phyloP scores from a whole-genome alignment of 2,113 vertebrate species.

The Puntigrus tetrazona region DNA sequence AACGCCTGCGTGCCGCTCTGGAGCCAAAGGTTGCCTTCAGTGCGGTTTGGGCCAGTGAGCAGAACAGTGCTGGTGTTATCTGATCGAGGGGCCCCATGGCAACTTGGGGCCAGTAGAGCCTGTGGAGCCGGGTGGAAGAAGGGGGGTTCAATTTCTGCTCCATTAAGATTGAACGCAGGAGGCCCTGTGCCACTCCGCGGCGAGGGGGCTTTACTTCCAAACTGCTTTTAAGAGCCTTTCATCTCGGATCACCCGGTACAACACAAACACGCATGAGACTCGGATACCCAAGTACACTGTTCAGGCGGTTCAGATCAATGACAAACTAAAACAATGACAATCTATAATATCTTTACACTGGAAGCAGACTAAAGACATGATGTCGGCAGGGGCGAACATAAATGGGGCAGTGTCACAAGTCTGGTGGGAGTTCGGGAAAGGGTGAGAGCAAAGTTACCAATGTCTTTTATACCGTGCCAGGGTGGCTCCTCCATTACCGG shows the following conservation, averaged over 20 bases:
- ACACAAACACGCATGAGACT: slow-evolving; percentile 48
- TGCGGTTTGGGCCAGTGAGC: slow-evolving; percentile 25
- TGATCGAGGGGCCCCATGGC: slow-evolving; percentile 58
- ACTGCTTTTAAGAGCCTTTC: slow-evolving; percentile 40
- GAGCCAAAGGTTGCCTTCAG: slow-evolving; percentile 16
- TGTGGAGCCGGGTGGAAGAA: slow-evolving; percentile 40
- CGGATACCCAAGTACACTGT: slow-evolving; percentile 47
- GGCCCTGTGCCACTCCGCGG: slow-evolving; percentile 39
- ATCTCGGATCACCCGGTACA: slow-evolving; percentile 54
- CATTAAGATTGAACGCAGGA: slow-evolving; percentile 59
- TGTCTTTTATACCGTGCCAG: slow-evolving; percentile 35
- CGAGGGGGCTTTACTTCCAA: slow-evolving; percentile 29
- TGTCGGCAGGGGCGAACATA: background rate
- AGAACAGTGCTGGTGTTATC: slow-evolving; percentile 55
- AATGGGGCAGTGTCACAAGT: slow-evolving; percentile 8
- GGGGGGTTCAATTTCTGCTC: slow-evolving; percentile 55
- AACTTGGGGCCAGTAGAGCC: slow-evolving; percentile 39
- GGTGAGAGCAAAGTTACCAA: slow-evolving; percentile 17
- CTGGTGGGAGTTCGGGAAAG: background rate
- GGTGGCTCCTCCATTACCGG: slow-evolving; percentile 16
- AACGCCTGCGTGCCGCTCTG: background rate
- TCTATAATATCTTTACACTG: slow-evolving; percentile 53
- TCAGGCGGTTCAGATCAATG: slow-evolving; percentile 35
- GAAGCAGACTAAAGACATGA: slow-evolving; percentile 31
- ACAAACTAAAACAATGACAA: slow-evolving; percentile 45